phyloP scores from a whole-genome alignment of 2,797 vertebrate genomes.

The Hafferia zeledoni region DNA sequence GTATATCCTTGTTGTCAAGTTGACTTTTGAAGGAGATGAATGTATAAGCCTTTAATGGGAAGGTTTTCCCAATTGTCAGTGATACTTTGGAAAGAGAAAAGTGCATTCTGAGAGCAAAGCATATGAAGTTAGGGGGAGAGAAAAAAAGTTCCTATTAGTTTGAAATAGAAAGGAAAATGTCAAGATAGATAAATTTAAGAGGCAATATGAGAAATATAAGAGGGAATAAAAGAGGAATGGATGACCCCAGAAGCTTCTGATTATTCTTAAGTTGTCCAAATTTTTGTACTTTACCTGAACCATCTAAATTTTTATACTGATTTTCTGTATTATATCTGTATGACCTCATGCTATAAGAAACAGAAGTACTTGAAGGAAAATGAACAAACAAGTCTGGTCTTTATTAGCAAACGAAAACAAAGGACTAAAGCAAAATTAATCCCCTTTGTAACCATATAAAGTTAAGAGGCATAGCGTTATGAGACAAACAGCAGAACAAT shows the following conservation, averaged over 20 bases:
- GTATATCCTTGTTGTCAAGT: neutral
- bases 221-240: neutral
- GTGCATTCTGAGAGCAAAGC: neutral
- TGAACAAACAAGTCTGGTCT: constrained; percentile 72
- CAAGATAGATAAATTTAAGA: neutral
- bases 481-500: constrained; percentile 69
- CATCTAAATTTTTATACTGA: constrained; percentile 9
- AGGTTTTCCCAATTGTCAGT: neutral
- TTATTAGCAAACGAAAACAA: constrained; percentile 68
- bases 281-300: constrained; percentile 44
- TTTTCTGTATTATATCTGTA: constrained; percentile 20
- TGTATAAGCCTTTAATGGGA: neutral
- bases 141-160: neutral
- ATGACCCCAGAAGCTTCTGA: neutral
- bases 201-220: neutral
- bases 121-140: neutral
- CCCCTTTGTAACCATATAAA: constrained; percentile 72
- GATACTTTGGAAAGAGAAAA: neutral
- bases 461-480: constrained; percentile 46
- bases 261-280: neutral
- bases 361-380: constrained; percentile 65
- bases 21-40: neutral
- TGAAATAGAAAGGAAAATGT: neutral
- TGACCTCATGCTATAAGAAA: constrained; percentile 67
- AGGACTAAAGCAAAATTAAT: constrained; percentile 75